A percentile compares a stretch with the other conserved stretches of the same genome.
These are phyloP conservation scores for Rhynchopsitta pachyrhyncha DNA, from an alignment of 2,113 vertebrate genomes.

Conservation along the genomic window DNA sequence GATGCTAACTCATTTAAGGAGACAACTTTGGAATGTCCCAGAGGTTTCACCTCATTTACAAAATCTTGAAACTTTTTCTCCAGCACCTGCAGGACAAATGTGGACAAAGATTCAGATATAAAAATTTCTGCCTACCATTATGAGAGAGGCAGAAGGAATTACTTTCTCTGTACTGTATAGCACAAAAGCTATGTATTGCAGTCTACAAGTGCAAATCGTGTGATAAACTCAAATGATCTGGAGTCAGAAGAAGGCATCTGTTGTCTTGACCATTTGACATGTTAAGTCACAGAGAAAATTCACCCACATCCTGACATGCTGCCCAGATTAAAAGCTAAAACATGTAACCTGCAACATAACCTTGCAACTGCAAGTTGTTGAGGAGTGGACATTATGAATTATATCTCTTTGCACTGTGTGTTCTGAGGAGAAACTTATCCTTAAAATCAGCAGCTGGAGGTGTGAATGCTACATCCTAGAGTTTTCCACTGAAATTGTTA, in stretches of 20 bases:
- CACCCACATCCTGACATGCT: not conserved
- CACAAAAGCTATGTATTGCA: not conserved
- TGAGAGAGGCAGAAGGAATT: not conserved
- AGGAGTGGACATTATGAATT: not conserved
- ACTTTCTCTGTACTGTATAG: not conserved
- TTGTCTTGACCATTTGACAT: not conserved
- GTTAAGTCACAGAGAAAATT: not conserved
- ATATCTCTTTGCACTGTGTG: not conserved
- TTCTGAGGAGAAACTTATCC: not conserved
- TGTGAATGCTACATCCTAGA: not conserved
- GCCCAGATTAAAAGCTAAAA: not conserved
- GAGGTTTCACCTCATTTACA: slow-evolving; percentile 75
- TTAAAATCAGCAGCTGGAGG: not conserved
- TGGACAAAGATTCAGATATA: not conserved
- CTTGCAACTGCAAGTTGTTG: not conserved
- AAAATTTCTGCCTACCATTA: not conserved
- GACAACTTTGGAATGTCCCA: slow-evolving; percentile 79
- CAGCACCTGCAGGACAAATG: slow-evolving; percentile 71
- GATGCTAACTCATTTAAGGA: slow-evolving; percentile 75
- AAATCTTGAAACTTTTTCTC: slow-evolving; percentile 86
- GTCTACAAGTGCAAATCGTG: not conserved
- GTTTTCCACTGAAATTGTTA: not conserved
- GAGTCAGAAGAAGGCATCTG: not conserved
- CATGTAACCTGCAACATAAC: not conserved
- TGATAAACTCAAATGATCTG: not conserved